These are phyloP conservation scores for Ceraclea dissimilis DNA, from an alignment of 2,888 invertebrate genomes.

Conservation along the genomic window DNA sequence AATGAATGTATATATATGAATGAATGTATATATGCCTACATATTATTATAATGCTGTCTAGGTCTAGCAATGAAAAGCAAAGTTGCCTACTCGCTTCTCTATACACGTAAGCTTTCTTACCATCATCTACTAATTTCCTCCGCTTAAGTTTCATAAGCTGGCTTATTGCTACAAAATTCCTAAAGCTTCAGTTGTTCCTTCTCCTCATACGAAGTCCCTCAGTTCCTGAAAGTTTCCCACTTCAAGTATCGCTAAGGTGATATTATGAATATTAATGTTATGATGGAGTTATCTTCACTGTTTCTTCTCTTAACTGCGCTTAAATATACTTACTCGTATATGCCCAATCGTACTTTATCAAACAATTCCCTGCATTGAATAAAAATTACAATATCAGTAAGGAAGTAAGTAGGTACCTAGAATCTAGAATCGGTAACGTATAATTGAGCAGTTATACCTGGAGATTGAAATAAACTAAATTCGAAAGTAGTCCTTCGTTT, in stretches of 20 bases:
- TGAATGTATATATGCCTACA: too few relatives aligned
- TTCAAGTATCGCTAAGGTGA: conserved; percentile 31
- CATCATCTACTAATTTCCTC: conserved; percentile 23
- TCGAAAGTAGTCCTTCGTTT: too few relatives aligned
- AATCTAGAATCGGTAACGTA: too few relatives aligned
- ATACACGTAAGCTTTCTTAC: too few relatives aligned
- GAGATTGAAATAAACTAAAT: too few relatives aligned
- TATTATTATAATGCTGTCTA: too few relatives aligned
- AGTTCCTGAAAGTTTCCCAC: conserved; percentile 19
- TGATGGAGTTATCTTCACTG: conserved; percentile 21
- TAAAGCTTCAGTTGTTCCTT: conserved; percentile 9
- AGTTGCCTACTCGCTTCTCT: too few relatives aligned
- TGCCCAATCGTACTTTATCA: too few relatives aligned
- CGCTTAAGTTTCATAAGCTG: conserved; percentile 25
- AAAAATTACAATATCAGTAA: conserved; percentile 7
- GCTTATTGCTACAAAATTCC: conserved; percentile 26
- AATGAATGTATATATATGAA: too few relatives aligned
- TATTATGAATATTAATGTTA: conserved; percentile 45
- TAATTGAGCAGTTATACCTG: too few relatives aligned
- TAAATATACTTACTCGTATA: conserved; percentile 19
- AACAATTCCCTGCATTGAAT: conserved; percentile 1
- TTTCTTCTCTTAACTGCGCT: conserved; percentile 14
- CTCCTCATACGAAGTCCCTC: not conserved
- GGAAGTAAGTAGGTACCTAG: too few relatives aligned
- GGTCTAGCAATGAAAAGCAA: too few relatives aligned